Percentiles rank a stretch among this genome's conserved stretches.
phyloP scores from a whole-genome alignment of 2,888 invertebrate genomes.

The Rhingia campestris region DNA sequence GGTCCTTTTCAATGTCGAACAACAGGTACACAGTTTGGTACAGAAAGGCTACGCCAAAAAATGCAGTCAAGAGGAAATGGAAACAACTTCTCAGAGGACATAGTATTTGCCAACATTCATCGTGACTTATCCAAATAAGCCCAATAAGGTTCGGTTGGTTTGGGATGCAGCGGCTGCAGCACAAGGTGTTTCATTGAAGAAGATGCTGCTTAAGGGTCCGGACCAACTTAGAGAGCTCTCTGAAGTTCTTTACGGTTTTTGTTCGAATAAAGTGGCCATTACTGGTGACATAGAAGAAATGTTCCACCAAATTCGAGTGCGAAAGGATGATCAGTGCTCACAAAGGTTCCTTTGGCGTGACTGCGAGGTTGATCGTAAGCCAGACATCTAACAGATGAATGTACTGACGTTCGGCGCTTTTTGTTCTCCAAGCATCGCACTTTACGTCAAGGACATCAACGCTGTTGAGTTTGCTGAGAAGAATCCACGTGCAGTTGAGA shows the following conservation, averaged over 20 bases:
- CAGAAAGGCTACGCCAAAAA: constrained; percentile 69
- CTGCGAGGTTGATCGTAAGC: constrained; percentile 3
- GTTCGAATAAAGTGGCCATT: neutral
- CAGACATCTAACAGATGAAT: constrained; percentile 49
- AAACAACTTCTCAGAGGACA: constrained; percentile 28
- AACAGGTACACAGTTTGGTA: constrained; percentile 55
- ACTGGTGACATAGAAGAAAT: constrained; percentile 5
- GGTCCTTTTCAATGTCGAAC: constrained; percentile 28
- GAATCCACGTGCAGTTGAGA: constrained; percentile 6
- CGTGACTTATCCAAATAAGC: constrained; percentile 75
- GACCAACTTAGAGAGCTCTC: constrained; percentile 3
- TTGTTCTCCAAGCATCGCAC: constrained; percentile 7
- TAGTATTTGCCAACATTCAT: constrained; percentile 76
- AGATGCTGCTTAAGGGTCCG: constrained; percentile 77
- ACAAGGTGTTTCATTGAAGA: constrained; percentile 75
- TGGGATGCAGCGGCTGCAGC: constrained; percentile 76
- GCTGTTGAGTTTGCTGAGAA: neutral
- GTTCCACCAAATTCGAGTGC: constrained; percentile 8
- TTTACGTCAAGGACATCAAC: constrained; percentile 1
- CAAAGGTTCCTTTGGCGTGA: constrained; percentile 76
- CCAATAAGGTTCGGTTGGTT: constrained; percentile 75
- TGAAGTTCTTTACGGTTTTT: neutral
- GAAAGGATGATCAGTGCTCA: constrained; percentile 7
- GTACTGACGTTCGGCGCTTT: constrained; percentile 2
- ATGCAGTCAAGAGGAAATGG: neutral